phyloP scores from a whole-genome alignment of 2,113 vertebrate genomes.

The Ochotona princeps region DNA sequence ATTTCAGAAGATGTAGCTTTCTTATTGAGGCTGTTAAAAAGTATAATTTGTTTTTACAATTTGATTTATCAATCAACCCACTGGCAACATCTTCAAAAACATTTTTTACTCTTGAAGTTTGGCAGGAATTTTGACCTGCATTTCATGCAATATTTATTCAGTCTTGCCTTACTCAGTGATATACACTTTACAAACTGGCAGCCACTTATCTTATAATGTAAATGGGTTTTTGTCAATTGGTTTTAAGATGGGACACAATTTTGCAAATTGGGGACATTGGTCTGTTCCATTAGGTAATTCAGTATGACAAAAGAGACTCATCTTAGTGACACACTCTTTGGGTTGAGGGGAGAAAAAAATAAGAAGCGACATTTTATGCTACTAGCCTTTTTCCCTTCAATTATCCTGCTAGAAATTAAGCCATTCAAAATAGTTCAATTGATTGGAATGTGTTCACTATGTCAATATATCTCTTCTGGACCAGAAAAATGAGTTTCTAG shows the following conservation, averaged over 20 bases:
- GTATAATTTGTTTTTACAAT: neutral
- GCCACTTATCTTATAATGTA: conserved; percentile 69
- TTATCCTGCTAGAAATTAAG: conserved; percentile 46
- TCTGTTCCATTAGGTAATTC: neutral
- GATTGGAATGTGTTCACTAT: neutral
- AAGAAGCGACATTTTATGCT: conserved; percentile 12
- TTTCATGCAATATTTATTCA: conserved; percentile 54
- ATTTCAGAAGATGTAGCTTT: neutral
- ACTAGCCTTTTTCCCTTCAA: neutral
- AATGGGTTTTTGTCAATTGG: conserved; percentile 71
- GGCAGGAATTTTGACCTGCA: conserved; percentile 59
- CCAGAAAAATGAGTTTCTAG: neutral
- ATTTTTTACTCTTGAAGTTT: neutral
- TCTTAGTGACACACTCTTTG: conserved; percentile 23
- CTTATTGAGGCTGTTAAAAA: neutral
- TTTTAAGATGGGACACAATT: conserved; percentile 68
- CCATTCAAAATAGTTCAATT: neutral
- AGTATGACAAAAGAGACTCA: neutral
- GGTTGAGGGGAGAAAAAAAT: conserved; percentile 46
- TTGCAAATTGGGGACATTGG: conserved; percentile 14
- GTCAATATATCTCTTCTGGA: neutral
- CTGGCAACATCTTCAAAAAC: neutral
- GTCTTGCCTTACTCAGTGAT: conserved; percentile 66
- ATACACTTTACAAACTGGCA: conserved; percentile 70
- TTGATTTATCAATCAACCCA: neutral